Evolutionary conservation across 2,888 invertebrate genomes (phyloP), one percentile per base, ranked within the genome.

Genomic region (Thymelicus acteon): DNA sequence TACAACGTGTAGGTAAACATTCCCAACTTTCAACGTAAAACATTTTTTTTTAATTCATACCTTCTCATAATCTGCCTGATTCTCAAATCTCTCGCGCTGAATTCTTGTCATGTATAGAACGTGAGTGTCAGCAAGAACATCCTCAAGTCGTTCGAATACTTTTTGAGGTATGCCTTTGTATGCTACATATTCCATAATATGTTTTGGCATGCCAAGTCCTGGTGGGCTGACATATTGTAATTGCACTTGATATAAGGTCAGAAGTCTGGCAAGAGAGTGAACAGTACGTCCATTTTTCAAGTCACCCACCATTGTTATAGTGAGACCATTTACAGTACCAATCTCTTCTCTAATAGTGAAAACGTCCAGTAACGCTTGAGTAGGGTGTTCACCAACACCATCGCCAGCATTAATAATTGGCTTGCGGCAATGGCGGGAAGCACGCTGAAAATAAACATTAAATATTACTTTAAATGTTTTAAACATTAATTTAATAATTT

Each of bases 331-430:
- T 0, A 99, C 99, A 0, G 99, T 99, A 78, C 99, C 99, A 74
- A 99, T 98, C 94, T 99, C 99, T 92, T 99, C 99, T 75, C 99
- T 95, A 79, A 99, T 99, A 6, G 99, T 99, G 85, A 99, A 99
- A 5, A 99, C 96, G 84, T 99, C 99, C 10, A 99, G 94, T 13
- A 99, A 93, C 0, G 99, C 99, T 94, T 99, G 99, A 0, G 99
- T 99, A 0, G 99, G 99, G 90, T 99, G 99, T 86, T 99, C 99
- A 0, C 99, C 99, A 0, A 98, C 95, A 8, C 99, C 99, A 91
- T 99, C 99, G 1, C 99, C 99, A 12, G 99, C 99, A 92, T 99
- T 99, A 66, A 99, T 96, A n/a, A 99, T 91, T 0, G 99, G 98
- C 83, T 97, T 98, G 1, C 97, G 95, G 77, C 97, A 97, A 72